These are phyloP conservation scores for Tympanuchus pallidicinctus DNA, from an alignment of 2,113 vertebrate species.

Conservation along the genomic window DNA sequence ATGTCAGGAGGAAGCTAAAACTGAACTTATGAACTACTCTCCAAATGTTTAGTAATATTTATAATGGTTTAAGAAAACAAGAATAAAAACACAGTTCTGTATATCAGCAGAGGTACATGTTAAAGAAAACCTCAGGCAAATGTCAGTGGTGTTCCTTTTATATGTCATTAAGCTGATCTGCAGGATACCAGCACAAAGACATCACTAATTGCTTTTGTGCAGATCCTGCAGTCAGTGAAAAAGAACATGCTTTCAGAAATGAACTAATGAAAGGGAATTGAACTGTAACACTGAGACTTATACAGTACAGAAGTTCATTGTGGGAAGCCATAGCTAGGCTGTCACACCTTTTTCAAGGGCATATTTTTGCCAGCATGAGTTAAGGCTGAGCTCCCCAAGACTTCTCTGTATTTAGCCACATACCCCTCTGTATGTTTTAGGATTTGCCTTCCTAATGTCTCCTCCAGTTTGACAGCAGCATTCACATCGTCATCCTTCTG, in stretches of 20 bases:
- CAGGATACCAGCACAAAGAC: not conserved
- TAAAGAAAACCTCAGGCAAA: not conserved
- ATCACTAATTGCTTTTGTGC: not conserved
- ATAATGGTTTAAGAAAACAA: not conserved
- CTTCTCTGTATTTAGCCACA: not conserved
- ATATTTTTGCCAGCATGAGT: not conserved
- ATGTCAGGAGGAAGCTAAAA: not conserved
- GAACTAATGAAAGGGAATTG: not conserved
- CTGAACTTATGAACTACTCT: not conserved
- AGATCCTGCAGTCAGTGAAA: not conserved
- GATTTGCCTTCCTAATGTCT: not conserved
- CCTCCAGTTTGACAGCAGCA: not conserved
- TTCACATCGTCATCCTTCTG: not conserved
- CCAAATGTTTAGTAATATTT: not conserved
- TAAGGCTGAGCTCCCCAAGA: not conserved
- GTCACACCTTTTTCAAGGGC: not conserved
- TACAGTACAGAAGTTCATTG: not conserved
- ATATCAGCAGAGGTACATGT: not conserved
- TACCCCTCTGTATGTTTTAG: not conserved
- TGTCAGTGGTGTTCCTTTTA: not conserved
- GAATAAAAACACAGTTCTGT: not conserved
- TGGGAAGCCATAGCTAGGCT: not conserved
- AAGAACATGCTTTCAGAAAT: not conserved
- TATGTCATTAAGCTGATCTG: not conserved
- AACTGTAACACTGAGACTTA: not conserved